Percentiles rank a stretch among this genome's conserved stretches.
These are phyloP conservation scores for Sisyra nigra DNA, from an alignment of 2,888 invertebrate genomes.

Conservation along the genomic window DNA sequence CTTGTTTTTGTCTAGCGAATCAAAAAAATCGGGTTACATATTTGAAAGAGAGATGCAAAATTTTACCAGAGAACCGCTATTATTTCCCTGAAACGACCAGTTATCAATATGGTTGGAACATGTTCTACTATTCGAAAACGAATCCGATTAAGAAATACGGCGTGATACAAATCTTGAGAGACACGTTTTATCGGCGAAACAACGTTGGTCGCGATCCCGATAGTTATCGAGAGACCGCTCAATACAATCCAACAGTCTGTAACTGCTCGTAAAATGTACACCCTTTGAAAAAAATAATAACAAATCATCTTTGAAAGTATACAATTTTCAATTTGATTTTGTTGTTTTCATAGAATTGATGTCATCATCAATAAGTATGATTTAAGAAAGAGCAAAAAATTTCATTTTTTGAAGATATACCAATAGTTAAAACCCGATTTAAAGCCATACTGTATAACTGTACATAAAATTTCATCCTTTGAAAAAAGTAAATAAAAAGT, in stretches of 20 bases:
- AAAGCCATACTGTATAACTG: no score
- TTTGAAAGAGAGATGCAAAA: constrained; percentile 30
- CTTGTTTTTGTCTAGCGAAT: constrained; percentile 1
- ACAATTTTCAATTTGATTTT: neutral
- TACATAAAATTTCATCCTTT: no score
- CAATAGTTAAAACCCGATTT: no score
- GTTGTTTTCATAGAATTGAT: neutral
- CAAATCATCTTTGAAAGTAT: neutral
- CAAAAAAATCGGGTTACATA: constrained; percentile 19
- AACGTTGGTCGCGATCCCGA: constrained; percentile 37
- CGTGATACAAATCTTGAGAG: constrained; percentile 32
- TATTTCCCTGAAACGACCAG: constrained; percentile 32
- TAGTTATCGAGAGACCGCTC: constrained; percentile 34
- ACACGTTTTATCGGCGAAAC: constrained; percentile 37
- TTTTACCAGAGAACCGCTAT: constrained; percentile 37
- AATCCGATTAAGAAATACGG: constrained; percentile 26
- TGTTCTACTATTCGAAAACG: constrained; percentile 26
- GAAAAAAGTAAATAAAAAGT: no score
- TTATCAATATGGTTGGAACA: constrained; percentile 44
- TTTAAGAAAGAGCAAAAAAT: no score
- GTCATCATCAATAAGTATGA: no score
- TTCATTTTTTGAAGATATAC: neutral
- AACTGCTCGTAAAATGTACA: constrained; percentile 14
- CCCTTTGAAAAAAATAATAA: no score
- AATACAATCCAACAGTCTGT: constrained; percentile 23